phyloP scores from a whole-genome alignment of 2,797 vertebrate genomes.

The Arrhamphus sclerolepis region DNA sequence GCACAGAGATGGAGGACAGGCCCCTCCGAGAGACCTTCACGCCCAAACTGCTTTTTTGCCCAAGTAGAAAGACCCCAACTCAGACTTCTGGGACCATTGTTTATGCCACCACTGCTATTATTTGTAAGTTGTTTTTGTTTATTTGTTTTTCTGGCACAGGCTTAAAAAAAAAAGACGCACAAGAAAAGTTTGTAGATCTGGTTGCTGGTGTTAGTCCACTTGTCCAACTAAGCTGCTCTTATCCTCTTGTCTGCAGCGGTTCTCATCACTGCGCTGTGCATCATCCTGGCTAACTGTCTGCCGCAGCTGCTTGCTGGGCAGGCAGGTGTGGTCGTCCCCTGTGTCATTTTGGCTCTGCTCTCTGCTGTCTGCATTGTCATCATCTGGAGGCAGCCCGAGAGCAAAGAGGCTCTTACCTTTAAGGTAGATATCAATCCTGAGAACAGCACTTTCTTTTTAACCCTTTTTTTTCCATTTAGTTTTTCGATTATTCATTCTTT shows the following conservation, averaged over 20 bases:
- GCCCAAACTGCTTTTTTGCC: slow-evolving; percentile 77
- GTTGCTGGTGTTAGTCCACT: no score
- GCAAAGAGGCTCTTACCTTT: slow-evolving; percentile 85
- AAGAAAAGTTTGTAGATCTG: background rate
- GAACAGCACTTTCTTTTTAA: background rate
- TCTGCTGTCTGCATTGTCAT: slow-evolving; percentile 77
- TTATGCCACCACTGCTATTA: slow-evolving; percentile 82
- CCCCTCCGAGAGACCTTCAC: slow-evolving; percentile 73
- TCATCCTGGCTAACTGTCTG: slow-evolving; percentile 80
- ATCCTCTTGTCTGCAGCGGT: slow-evolving; percentile 70
- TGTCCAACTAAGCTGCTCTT: no score
- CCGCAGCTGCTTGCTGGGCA: slow-evolving; percentile 52
- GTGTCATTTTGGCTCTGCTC: slow-evolving; percentile 74
- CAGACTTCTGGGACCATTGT: slow-evolving; percentile 86
- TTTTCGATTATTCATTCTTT: background rate
- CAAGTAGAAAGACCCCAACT: slow-evolving; percentile 79
- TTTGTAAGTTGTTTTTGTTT: slow-evolving; percentile 87
- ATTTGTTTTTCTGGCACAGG: no score
- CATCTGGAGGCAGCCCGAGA: slow-evolving; percentile 92
- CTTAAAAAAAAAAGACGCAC: background rate
- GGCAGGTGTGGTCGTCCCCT: slow-evolving; percentile 44
- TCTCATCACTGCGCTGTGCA: slow-evolving; percentile 83
- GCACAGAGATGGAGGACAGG: slow-evolving; percentile 41
- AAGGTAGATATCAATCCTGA: slow-evolving; percentile 80
- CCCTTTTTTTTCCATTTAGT: background rate